These are phyloP conservation scores for Campylomormyrus numenius DNA, from an alignment of 2,113 vertebrate genomes.

Conservation along the genomic window DNA sequence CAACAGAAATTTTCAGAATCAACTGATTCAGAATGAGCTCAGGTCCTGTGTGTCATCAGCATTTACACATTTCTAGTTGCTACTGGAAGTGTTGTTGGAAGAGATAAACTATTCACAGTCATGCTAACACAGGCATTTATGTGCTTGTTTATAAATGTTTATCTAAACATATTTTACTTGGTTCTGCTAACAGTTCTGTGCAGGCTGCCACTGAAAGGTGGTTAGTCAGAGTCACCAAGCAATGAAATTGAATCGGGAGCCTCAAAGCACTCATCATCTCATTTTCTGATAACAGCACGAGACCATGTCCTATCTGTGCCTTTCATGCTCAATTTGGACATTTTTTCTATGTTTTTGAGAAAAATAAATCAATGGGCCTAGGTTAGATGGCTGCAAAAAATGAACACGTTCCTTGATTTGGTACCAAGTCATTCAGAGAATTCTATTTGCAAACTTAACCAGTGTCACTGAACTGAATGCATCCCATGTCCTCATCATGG, in stretches of 20 bases:
- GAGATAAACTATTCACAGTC: neutral
- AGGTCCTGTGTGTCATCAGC: neutral
- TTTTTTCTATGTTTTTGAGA: neutral
- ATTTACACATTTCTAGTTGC: neutral
- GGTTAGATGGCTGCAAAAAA: neutral
- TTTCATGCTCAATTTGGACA: neutral
- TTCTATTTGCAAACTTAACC: neutral
- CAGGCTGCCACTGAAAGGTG: neutral
- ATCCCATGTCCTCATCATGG: neutral
- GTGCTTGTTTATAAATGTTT: constrained; percentile 1
- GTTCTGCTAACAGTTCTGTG: neutral
- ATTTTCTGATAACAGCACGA: neutral
- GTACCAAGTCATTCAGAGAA: neutral
- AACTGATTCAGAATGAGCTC: neutral
- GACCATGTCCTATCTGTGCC: neutral
- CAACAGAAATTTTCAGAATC: neutral
- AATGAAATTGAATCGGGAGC: neutral
- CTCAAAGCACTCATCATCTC: neutral
- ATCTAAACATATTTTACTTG: neutral
- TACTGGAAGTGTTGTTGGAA: neutral
- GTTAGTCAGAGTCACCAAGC: neutral
- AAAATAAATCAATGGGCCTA: neutral
- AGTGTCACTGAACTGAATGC: neutral
- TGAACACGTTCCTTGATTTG: neutral
- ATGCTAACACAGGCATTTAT: neutral